These are phyloP conservation scores for Gouania willdenowi DNA, from an alignment of 2,797 vertebrate genomes.

Conservation along the genomic window DNA sequence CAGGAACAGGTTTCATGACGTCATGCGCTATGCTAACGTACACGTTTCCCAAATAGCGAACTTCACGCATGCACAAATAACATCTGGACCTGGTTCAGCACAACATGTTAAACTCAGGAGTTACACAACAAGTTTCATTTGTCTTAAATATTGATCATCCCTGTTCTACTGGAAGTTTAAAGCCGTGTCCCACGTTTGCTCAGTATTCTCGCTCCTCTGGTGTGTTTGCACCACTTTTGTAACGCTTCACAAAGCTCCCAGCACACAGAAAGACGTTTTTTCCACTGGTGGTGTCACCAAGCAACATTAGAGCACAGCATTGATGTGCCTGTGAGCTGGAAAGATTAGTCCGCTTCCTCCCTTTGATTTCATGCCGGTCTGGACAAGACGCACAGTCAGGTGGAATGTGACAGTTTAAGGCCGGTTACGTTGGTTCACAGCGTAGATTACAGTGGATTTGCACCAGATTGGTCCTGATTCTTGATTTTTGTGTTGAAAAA, in stretches of 20 bases:
- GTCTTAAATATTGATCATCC: no score
- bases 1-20: constrained; percentile 57
- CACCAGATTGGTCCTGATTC: no score
- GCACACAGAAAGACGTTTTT: constrained; percentile 66
- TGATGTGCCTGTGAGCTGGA: constrained; percentile 50
- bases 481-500: no score
- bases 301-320: constrained; percentile 44
- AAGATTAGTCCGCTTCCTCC: constrained; percentile 62
- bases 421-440: no score
- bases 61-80: constrained; percentile 46
- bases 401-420: constrained; percentile 61
- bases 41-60: constrained; percentile 63
- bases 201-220: constrained; percentile 45
- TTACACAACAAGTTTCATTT: no score
- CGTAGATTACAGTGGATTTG: constrained; percentile 5
- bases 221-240: constrained; percentile 66
- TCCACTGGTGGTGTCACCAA: constrained; percentile 58
- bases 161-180: no score
- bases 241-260: constrained; percentile 54
- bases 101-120: constrained; percentile 41
- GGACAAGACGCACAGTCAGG: constrained; percentile 49
- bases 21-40: constrained; percentile 47
- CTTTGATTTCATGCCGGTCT: constrained; percentile 52
- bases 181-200: constrained; percentile 19
- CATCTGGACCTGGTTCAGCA: constrained; percentile 49